phyloP scores from a whole-genome alignment of 2,113 vertebrate species.

The Sprattus sprattus region DNA sequence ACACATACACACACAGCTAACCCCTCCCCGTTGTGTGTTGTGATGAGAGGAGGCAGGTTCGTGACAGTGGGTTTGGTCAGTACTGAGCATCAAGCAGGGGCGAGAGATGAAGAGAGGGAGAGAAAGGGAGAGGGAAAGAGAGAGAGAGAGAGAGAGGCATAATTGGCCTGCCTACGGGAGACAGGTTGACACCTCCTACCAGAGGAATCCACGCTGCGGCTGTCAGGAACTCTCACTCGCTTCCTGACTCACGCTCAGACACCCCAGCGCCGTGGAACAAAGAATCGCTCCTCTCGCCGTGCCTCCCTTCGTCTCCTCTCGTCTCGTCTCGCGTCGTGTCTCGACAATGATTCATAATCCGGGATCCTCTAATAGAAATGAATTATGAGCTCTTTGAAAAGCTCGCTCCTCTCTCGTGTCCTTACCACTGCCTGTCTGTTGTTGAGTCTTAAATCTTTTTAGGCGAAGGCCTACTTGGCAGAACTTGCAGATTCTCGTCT shows the following conservation, averaged over 20 bases:
- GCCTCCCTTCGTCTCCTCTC: not conserved
- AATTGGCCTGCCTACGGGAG: constrained; percentile 50
- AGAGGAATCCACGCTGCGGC: constrained; percentile 48
- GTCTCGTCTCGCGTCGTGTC: not conserved
- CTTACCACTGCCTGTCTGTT: constrained; percentile 30
- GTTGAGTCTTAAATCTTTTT: constrained; percentile 13
- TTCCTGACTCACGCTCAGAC: not conserved
- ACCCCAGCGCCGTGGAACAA: not conserved
- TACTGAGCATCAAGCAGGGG: not conserved
- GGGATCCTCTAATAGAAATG: constrained; percentile 41
- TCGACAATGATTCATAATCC: constrained; percentile 24
- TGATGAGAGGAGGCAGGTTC: not conserved
- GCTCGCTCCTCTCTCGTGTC: constrained; percentile 19
- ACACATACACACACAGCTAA: not conserved
- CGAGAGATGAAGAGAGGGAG: not conserved
- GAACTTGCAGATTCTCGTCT: constrained; percentile 9
- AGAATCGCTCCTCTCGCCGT: not conserved
- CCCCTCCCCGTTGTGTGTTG: not conserved
- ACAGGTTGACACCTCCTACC: constrained; percentile 51
- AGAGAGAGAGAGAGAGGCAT: constrained; percentile 37
- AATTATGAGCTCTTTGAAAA: constrained; percentile 41
- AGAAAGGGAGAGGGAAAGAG: constrained; percentile 11
- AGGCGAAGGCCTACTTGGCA: not conserved
- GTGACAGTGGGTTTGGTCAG: not conserved
- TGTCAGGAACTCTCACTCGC: constrained; percentile 24